Base-by-base conservation (phyloP, 2,113 vertebrate genomes). In the Centropristis striata region DNA sequence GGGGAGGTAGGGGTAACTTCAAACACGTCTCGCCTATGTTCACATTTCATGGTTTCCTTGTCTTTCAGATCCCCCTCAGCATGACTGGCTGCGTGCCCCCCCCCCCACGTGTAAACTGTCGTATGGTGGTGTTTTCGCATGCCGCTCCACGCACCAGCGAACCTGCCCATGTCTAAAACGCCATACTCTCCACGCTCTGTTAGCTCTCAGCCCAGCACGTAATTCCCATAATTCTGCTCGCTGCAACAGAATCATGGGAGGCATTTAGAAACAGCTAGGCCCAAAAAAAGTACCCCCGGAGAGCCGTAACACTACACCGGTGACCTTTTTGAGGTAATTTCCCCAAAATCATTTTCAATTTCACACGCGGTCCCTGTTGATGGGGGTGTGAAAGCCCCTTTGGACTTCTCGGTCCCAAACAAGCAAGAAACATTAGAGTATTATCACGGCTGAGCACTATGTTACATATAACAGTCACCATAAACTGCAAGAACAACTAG, bases 151-250 rank as follows among this genome's bases (percentile, higher is more conserved):
- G 84, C 86, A 85, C 87, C 77, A 78, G 84, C 41, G 36, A 76
- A 69, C 87, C 84, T 81, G 81, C 78, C 88, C 76, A 54, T 75
- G 86, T 81, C 85, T 80, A 78, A 91, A 68, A 80, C 71, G 63
- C 63, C 74, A 54, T 4, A 16, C 87, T 86, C 80, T 82, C 79
- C 88, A 89, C 42, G 85, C 49, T 90, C 86, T 67, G 86, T 86
- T 92, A 89, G 81, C 75, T 87, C 84, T 63, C 86, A 86, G 79
- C 78, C 67, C 85, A 73, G 83, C 87, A 92, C 89, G 57, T 90
- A 84, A 91, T 92, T 92, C 90, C 79, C 84, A 84, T 91, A 90
- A 93, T 94, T 87, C 87, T 77, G 79, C 86, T 88, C 53, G 36
- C 78, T 85, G 83, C 86, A 89, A 90, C 70, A 75, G 83, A 92